phyloP scores from a whole-genome alignment of 2,113 vertebrate genomes.

The Nerophis ophidion region DNA sequence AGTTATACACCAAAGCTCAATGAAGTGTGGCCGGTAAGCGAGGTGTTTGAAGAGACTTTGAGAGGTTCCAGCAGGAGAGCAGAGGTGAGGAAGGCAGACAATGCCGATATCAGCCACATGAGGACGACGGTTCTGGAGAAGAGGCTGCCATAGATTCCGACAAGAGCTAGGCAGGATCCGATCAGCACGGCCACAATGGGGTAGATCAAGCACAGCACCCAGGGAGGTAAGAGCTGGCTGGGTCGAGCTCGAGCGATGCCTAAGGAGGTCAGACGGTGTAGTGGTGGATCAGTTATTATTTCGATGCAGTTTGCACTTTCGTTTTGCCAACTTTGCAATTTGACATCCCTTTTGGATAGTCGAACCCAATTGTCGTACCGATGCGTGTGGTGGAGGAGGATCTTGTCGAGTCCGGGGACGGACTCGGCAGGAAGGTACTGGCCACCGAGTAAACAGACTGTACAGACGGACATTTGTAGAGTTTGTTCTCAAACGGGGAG shows the following conservation, averaged over 20 bases:
- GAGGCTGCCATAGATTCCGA: constrained; percentile 67
- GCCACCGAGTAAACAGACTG: constrained; percentile 59
- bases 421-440: constrained; percentile 68
- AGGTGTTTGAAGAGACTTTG: constrained; percentile 50
- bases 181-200: constrained; percentile 54
- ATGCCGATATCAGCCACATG: constrained; percentile 69
- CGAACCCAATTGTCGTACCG: constrained; percentile 44
- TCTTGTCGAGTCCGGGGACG: constrained; percentile 52
- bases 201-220: constrained; percentile 61
- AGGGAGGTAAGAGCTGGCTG: constrained; percentile 61
- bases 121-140: constrained; percentile 64
- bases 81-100: constrained; percentile 70
- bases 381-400: constrained; percentile 69
- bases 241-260: constrained; percentile 62
- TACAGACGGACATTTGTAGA: constrained; percentile 53
- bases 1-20: background rate
- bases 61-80: constrained; percentile 72
- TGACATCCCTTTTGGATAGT: background rate
- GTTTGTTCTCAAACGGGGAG: constrained; percentile 3
- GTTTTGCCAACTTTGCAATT: too few relatives aligned
- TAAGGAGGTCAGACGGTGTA: constrained; percentile 16
- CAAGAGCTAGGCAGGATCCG: constrained; percentile 57
- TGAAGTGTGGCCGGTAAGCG: background rate
- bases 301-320: too few relatives aligned
- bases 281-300: background rate